These are phyloP conservation scores for Chirona hameri DNA, from an alignment of 2,888 invertebrate genomes.

Conservation along the genomic window DNA sequence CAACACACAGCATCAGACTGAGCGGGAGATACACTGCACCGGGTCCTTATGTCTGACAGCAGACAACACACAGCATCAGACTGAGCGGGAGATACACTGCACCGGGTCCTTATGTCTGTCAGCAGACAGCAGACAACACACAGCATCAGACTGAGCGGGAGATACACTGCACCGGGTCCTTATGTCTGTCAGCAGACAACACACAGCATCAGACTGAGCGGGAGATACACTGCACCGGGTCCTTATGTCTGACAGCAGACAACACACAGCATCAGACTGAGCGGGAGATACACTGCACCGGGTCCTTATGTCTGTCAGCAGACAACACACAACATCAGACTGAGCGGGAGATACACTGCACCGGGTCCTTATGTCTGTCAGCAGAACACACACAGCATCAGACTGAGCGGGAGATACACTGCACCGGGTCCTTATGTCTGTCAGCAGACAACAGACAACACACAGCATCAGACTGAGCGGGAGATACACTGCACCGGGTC, in stretches of 20 bases:
- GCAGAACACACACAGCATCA: conserved; percentile 57
- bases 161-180: conserved; percentile 91
- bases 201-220: conserved; percentile 74
- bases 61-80: conserved; percentile 91
- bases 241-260: conserved; percentile 69
- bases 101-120: conserved; percentile 89
- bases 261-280: too few species aligned
- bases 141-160: conserved; percentile 84
- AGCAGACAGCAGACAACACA: too few species aligned
- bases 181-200: conserved; percentile 65
- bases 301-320: too few species aligned
- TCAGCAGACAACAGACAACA: background rate
- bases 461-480: conserved; percentile 79
- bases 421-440: conserved; percentile 93
- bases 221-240: conserved; percentile 92
- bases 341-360: conserved; percentile 88
- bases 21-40: too few species aligned
- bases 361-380: conserved; percentile 85
- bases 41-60: conserved; percentile 77
- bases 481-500: conserved; percentile 92
- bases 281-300: too few species aligned
- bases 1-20: too few species aligned
- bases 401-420: conserved; percentile 87
- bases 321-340: conserved; percentile 84
- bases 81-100: conserved; percentile 86